Evolutionary conservation across 2,888 invertebrate species (phyloP), one percentile per base, ranked within the genome.

Genomic region (Latheticus oryzae): DNA sequence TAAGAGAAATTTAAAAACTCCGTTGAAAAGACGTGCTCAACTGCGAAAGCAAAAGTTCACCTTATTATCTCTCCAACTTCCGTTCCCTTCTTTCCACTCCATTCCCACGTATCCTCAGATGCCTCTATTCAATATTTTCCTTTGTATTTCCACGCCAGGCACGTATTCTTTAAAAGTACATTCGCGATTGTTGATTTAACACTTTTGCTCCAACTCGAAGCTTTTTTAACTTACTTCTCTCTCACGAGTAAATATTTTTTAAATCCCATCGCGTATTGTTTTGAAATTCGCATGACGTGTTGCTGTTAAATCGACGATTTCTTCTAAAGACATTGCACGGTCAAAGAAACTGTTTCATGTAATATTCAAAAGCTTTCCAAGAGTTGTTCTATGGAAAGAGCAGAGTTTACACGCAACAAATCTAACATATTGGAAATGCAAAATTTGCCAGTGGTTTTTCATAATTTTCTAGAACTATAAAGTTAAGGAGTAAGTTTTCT

Each of bases 11-110:
- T 62, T 58, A 50, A 57, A 58, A 57, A 55, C 55, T 56, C 40
- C 33, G 43, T 55, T 62, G 63, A 65, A 65, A 63, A 58, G 63
- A 65, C 59, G 62, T 62, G 61, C 61, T 62, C 60, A 62, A 59
- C 60, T 56, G 65, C 53, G 52, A 62, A 54, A 62, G 58, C 57
- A 58, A 65, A 62, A 65, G 63, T 65, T 63, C 63, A 59, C 57
- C 57, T 63, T 63, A 65, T 64, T 64, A 63, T 60, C 62, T 60
- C 38, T 61, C 62, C 52, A 52, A 30, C 56, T 60, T 60, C 62
- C 61, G 61, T 52, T 54, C 54, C 48, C 50, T 56, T 57, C 40
- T 40, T 58, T 62, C 50, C 58, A 52, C 50, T 47, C 48, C 59
- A 53, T 56, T 54, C 53, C 30, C 32, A 38, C 40, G 40, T 55